Evolutionary conservation across 2,113 vertebrate species (phyloP).

Genomic region (Syngnathus floridae): DNA sequence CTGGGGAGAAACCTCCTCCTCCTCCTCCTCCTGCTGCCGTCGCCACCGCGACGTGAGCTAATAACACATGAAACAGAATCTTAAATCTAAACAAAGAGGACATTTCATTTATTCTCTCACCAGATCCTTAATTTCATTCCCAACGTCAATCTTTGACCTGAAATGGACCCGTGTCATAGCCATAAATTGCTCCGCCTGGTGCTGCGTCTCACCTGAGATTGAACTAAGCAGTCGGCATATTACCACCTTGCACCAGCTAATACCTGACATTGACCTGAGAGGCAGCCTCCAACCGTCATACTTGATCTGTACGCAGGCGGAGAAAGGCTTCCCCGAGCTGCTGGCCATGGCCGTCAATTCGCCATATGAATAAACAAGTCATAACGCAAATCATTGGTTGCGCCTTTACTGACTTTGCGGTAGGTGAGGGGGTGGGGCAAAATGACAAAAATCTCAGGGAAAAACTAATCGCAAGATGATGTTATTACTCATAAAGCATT

Average conservation of each 20-base stretch:
- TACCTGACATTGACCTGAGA: background rate
- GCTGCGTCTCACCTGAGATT: background rate
- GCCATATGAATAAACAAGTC: conserved; percentile 18
- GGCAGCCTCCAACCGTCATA: background rate
- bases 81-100: background rate
- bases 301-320: background rate
- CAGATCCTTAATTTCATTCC: background rate
- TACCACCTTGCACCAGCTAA: background rate
- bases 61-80: conserved; percentile 3
- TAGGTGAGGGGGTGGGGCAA: too few relatives aligned
- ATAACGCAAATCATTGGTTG: conserved; percentile 18
- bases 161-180: background rate
- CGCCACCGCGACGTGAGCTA: conserved; percentile 41
- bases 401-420: background rate
- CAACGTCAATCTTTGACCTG: background rate
- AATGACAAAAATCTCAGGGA: too few relatives aligned
- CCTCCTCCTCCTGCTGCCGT: conserved; percentile 26
- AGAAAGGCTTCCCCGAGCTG: background rate
- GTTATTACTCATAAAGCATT: background rate
- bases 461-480: background rate
- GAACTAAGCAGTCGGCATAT: background rate
- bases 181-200: background rate
- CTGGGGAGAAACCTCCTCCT: conserved; percentile 59
- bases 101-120: background rate
- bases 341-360: background rate